Evolutionary conservation across 2,797 vertebrate species (phyloP).

Genomic region (Chlorospingus flavigularis): DNA sequence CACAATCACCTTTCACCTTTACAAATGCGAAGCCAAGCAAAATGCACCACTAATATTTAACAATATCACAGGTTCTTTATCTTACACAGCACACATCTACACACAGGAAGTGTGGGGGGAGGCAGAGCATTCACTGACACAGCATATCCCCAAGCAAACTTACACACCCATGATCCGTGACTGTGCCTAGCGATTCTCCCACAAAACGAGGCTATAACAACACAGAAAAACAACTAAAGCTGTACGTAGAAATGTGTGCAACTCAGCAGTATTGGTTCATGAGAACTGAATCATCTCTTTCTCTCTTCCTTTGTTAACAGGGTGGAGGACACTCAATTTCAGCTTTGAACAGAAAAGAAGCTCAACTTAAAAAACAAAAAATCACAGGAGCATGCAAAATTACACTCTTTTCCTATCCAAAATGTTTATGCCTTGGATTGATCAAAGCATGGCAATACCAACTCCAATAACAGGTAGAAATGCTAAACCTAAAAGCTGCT

Average conservation of each 20-base stretch:
- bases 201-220: slow-evolving; percentile 50
- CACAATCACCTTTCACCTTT: slow-evolving; percentile 77
- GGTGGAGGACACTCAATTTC: slow-evolving; percentile 1
- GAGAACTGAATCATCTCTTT: slow-evolving; percentile 20
- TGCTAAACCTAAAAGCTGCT: slow-evolving; percentile 7
- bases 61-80: slow-evolving; percentile 52
- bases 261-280: background rate
- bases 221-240: slow-evolving; percentile 16
- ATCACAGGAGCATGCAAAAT: background rate
- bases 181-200: slow-evolving; percentile 12
- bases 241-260: background rate
- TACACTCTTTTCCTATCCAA: background rate
- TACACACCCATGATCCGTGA: slow-evolving; percentile 12
- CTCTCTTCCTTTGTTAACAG: slow-evolving; percentile 25
- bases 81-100: background rate
- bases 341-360: slow-evolving; percentile 25
- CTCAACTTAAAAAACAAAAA: background rate
- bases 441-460: background rate
- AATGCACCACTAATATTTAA: slow-evolving; percentile 71
- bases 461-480: background rate
- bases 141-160: background rate
- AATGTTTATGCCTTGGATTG: background rate
- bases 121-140: background rate
- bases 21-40: slow-evolving; percentile 70
- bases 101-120: background rate